Percentiles rank a stretch among this genome's conserved stretches.
phyloP scores from a whole-genome alignment of 2,113 vertebrate species.

The Rattus norvegicus region GRCr8 NC_086025.1:34263501-34264000 shows the following conservation, averaged over 20 bases:
- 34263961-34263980: constrained; percentile 19
- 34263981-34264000: too few relatives aligned
- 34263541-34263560: neutral
- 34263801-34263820: neutral
- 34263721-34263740: neutral
- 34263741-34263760: neutral
- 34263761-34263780: neutral
- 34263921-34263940: neutral
- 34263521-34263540: constrained; percentile 65
- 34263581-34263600: constrained; percentile 52
- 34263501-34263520: constrained; percentile 4
- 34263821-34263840: neutral
- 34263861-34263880: neutral
- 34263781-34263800: neutral
- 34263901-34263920: neutral
- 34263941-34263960: neutral
- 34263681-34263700: neutral
- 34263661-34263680: neutral
- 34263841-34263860: neutral
- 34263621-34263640: constrained; percentile 38
- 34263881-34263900: neutral
- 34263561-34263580: constrained; percentile 20
- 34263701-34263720: neutral
- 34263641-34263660: constrained; percentile 3
- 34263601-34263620: constrained; percentile 36